These are phyloP conservation scores for Drosophila littoralis DNA, from an alignment of 1,140 invertebrate species.

Conservation along the genomic window DNA sequence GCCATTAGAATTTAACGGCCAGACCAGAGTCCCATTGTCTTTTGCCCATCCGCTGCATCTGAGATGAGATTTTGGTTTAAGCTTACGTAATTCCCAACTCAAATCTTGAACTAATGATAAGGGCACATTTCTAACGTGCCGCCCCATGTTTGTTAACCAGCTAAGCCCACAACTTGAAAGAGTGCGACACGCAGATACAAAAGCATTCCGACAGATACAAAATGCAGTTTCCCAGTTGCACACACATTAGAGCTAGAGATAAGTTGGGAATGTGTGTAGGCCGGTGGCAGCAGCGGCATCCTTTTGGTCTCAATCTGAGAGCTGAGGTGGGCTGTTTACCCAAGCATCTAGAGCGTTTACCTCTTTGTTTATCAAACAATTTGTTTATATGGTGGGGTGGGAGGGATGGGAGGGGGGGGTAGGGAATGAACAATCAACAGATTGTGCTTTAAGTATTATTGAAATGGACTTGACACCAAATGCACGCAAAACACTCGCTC, in stretches of 20 bases:
- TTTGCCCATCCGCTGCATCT: constrained; percentile 11
- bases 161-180: constrained; percentile 36
- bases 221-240: constrained; percentile 34
- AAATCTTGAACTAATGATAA: constrained; percentile 12
- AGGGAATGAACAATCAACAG: too few species aligned
- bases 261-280: constrained; percentile 41
- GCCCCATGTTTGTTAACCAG: constrained; percentile 31
- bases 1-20: constrained; percentile 48
- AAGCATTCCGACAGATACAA: constrained; percentile 29
- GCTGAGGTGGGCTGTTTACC: constrained; percentile 11
- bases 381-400: constrained; percentile 50
- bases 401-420: too few species aligned
- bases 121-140: constrained; percentile 20
- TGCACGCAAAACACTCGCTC: constrained; percentile 52
- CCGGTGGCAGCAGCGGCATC: constrained; percentile 52
- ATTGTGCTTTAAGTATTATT: constrained; percentile 55
- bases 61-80: constrained; percentile 55
- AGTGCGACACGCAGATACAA: constrained; percentile 20
- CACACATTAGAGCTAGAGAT: constrained; percentile 38
- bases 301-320: constrained; percentile 6
- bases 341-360: constrained; percentile 29
- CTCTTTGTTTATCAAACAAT: constrained; percentile 76
- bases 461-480: constrained; percentile 79
- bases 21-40: constrained; percentile 26
- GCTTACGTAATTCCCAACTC: neutral